Conservation (phyloP, 2,888 invertebrate genomes). For the Pollenia angustigena region DNA sequence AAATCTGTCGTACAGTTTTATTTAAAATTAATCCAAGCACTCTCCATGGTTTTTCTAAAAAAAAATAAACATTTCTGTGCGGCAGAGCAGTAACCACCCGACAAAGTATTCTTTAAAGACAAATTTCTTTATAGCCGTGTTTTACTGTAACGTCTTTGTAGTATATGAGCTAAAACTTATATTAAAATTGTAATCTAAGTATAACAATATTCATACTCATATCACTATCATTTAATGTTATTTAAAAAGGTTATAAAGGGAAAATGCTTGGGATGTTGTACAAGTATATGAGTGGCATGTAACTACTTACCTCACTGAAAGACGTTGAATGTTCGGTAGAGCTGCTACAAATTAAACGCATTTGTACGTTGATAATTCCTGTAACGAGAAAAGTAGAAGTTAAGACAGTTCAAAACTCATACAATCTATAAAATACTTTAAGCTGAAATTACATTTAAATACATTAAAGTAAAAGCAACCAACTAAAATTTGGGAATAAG, state of each 20-base stretch:
- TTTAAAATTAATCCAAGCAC: too few relatives aligned
- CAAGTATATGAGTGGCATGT: background rate
- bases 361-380: slow-evolving; percentile 81
- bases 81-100: too few relatives aligned
- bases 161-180: background rate
- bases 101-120: too few relatives aligned
- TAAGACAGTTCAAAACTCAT: background rate
- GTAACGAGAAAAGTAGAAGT: slow-evolving; percentile 55
- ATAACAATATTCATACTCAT: slow-evolving; percentile 11
- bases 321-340: slow-evolving; percentile 75
- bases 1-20: too few relatives aligned
- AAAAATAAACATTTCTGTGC: too few relatives aligned
- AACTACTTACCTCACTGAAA: slow-evolving; percentile 80
- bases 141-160: too few relatives aligned
- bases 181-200: background rate
- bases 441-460: too few relatives aligned
- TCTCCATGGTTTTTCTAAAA: too few relatives aligned
- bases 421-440: background rate
- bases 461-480: background rate
- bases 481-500: slow-evolving; percentile 30
- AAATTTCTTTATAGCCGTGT: too few relatives aligned
- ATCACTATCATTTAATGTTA: slow-evolving; percentile 5
- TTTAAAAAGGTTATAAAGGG: background rate
- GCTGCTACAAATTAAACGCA: slow-evolving; percentile 81
- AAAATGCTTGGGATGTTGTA: background rate